These are phyloP conservation scores for Premnoplex brunnescens DNA, from an alignment of 2,797 vertebrate genomes.

Conservation along the genomic window DNA sequence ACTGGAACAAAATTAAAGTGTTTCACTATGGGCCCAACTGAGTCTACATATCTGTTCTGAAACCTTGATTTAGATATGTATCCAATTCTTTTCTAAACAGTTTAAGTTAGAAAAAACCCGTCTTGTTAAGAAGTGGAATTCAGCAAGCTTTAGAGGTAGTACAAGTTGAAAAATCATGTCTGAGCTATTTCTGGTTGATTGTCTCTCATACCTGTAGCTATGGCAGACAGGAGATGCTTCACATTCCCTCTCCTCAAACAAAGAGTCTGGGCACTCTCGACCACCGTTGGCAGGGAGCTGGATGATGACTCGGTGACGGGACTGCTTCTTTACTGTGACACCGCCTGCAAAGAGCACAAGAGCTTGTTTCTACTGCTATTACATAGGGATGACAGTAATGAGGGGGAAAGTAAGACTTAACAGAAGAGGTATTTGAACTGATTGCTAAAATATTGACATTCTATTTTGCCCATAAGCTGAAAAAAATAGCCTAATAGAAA, in stretches of 20 bases:
- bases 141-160: background rate
- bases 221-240: slow-evolving; percentile 81
- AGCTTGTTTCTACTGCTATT: background rate
- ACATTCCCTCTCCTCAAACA: slow-evolving; percentile 91
- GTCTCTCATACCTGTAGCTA: slow-evolving; percentile 86
- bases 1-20: background rate
- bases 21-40: background rate
- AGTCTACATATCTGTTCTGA: background rate
- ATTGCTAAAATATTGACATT: background rate
- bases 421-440: background rate
- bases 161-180: background rate
- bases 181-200: background rate
- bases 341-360: slow-evolving; percentile 66
- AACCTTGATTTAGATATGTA: background rate
- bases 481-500: background rate
- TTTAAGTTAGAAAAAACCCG: background rate
- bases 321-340: slow-evolving; percentile 79
- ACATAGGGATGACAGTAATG: background rate
- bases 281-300: slow-evolving; percentile 91
- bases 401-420: background rate
- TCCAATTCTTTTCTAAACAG: background rate
- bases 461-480: background rate
- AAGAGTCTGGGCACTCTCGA: slow-evolving; percentile 88
- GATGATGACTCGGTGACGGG: slow-evolving; percentile 87
- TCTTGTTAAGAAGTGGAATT: background rate